phyloP scores from a whole-genome alignment of 2,113 vertebrate species.

The Heteronetta atricapilla region DNA sequence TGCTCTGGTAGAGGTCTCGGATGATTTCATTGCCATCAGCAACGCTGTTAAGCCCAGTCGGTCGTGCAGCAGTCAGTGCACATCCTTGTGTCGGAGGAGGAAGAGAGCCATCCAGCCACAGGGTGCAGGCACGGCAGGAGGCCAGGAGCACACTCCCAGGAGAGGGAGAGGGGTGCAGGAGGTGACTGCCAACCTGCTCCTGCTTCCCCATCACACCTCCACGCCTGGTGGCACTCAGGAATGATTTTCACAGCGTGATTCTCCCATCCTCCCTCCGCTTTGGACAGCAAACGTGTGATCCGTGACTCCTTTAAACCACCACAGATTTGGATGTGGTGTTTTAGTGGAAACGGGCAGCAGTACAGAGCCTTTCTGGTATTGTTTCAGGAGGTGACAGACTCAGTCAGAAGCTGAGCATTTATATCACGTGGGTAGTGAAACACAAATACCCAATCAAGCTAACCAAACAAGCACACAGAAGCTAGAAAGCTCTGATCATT shows the following conservation, averaged over 20 bases:
- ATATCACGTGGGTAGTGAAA: not conserved
- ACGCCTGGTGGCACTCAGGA: not conserved
- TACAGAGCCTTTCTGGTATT: not conserved
- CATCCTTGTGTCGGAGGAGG: not conserved
- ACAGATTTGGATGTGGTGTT: not conserved
- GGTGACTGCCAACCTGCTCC: not conserved
- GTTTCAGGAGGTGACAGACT: not conserved
- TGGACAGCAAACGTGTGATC: not conserved
- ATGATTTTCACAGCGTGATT: not conserved
- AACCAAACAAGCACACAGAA: not conserved
- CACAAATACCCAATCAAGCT: not conserved
- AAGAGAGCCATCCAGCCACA: rapidly evolving
- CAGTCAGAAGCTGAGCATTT: not conserved
- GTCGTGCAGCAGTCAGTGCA: conserved; percentile 10
- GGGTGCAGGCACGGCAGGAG: not conserved
- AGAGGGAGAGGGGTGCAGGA: not conserved
- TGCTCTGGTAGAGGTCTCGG: conserved; percentile 13
- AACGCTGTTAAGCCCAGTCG: conserved; percentile 23
- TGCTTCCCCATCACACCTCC: not conserved
- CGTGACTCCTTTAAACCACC: not conserved
- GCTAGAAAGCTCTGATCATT: not conserved
- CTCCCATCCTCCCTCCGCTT: not conserved
- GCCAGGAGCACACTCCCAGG: not conserved
- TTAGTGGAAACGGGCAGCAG: not conserved
- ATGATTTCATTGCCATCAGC: not conserved